These are phyloP conservation scores for Coryphaenoides rupestris DNA, from an alignment of 2,113 vertebrate species.

Conservation along the genomic window DNA sequence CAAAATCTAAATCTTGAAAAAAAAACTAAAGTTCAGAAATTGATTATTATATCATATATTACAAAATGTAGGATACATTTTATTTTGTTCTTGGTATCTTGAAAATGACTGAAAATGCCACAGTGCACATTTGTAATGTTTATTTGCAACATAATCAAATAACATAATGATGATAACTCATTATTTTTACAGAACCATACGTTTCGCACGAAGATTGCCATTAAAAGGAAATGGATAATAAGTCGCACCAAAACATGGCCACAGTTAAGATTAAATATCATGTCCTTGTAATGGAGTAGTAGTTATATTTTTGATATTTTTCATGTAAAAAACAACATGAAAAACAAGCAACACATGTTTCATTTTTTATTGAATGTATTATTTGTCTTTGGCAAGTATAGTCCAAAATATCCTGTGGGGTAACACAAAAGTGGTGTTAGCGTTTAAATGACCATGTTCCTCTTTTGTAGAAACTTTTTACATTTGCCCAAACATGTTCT, in stretches of 20 bases:
- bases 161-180: conserved; percentile 64
- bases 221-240: conserved; percentile 62
- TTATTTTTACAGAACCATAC: conserved; percentile 59
- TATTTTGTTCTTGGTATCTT: not conserved
- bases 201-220: conserved; percentile 56
- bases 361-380: conserved; percentile 37
- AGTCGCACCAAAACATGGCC: conserved; percentile 48
- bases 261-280: conserved; percentile 42
- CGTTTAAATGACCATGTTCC: conserved; percentile 46
- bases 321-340: conserved; percentile 40
- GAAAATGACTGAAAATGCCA: conserved; percentile 12
- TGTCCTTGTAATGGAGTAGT: conserved; percentile 43
- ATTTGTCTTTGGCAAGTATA: conserved; percentile 64
- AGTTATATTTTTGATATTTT: conserved; percentile 49
- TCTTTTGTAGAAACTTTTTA: conserved; percentile 59
- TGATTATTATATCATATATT: too few species aligned
- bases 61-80: too few species aligned
- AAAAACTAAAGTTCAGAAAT: too few species aligned
- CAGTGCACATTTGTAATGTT: conserved; percentile 25
- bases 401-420: conserved; percentile 36
- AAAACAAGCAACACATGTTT: conserved; percentile 7
- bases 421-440: conserved; percentile 51
- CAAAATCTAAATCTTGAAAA: too few species aligned
- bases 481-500: conserved; percentile 40
- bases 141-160: conserved; percentile 68